Conservation (phyloP, 37 sponge, comb jelly and placozoan species). For the Spongilla lacustris region DNA sequence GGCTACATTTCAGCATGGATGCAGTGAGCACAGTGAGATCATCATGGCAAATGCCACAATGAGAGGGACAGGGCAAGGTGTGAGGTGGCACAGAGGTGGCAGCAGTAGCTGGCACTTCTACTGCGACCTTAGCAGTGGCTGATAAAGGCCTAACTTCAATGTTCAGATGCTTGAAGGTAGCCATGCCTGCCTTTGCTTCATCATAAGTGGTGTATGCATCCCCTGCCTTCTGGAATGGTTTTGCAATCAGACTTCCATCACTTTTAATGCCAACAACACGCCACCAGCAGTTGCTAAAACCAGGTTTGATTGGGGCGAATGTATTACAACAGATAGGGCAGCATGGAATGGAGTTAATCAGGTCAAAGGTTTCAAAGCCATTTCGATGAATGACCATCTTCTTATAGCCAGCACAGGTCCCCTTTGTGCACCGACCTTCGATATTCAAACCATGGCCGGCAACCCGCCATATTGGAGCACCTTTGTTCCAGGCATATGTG, state of each 20-base stretch:
- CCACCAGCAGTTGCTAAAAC: not conserved
- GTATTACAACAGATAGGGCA: not conserved
- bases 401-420: not conserved
- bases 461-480: not conserved
- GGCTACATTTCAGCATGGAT: not conserved
- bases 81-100: not conserved
- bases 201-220: not conserved
- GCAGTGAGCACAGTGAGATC: not conserved
- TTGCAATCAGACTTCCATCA: not conserved
- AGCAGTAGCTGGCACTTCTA: not conserved
- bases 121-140: not conserved
- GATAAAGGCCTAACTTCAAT: not conserved
- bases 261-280: not conserved
- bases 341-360: not conserved
- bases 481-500: not conserved
- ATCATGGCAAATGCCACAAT: not conserved
- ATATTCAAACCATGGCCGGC: not conserved
- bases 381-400: not conserved
- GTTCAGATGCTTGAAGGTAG: slow-evolving; percentile 1
- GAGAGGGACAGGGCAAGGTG: not conserved
- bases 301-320: not conserved
- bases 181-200: not conserved
- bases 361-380: not conserved
- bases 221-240: not conserved
- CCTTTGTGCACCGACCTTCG: not conserved